These are phyloP conservation scores for Pavo muticus DNA, from an alignment of 2,113 vertebrate genomes.

Conservation along the genomic window DNA sequence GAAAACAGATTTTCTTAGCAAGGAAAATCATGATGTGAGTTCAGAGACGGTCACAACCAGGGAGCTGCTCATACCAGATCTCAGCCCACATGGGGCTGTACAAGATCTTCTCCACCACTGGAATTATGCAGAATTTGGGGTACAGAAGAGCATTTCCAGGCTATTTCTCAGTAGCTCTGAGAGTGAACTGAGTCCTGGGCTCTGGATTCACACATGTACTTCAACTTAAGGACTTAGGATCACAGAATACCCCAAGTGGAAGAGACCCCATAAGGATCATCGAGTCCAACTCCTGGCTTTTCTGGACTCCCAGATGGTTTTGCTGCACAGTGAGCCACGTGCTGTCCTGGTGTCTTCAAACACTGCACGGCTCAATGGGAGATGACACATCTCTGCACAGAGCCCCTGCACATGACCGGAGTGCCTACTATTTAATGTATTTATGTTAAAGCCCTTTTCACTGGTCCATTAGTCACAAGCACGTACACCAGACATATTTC, in stretches of 20 bases:
- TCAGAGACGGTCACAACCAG: not conserved
- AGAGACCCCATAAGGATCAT: too few species aligned
- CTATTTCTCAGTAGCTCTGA: not conserved
- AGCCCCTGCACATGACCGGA: not conserved
- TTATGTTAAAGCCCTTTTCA: not conserved
- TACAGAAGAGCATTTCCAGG: not conserved
- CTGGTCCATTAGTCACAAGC: not conserved
- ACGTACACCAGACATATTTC: not conserved
- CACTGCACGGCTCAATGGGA: not conserved
- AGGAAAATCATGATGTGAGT: not conserved
- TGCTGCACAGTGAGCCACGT: accelerated
- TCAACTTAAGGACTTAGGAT: not conserved
- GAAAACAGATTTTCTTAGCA: not conserved
- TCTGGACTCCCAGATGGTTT: not conserved
- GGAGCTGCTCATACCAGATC: not conserved
- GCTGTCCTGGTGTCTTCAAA: not conserved
- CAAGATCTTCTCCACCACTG: not conserved
- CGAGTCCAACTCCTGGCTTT: not conserved
- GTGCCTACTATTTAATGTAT: not conserved
- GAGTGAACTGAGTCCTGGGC: not conserved
- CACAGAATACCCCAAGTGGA: too few species aligned
- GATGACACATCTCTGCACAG: not conserved
- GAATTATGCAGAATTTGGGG: not conserved
- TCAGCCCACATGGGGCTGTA: not conserved
- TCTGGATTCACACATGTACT: not conserved